Evolutionary conservation across 2,113 vertebrate genomes (phyloP).

Genomic region (Planiliza haematocheilus): DNA sequence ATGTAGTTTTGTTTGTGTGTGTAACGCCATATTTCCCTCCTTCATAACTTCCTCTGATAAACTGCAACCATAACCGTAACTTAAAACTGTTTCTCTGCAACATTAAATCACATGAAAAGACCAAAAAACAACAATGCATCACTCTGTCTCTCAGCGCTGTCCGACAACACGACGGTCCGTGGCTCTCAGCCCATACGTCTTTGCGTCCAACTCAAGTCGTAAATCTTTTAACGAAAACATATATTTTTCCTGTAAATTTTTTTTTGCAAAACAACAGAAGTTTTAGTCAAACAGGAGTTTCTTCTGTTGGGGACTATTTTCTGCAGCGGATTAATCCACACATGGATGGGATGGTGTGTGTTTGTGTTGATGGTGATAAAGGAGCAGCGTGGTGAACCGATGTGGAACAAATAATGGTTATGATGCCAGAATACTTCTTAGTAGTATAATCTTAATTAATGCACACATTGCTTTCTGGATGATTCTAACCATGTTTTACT

Average conservation of each 20-base stretch:
- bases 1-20: no score
- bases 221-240: constrained; percentile 3
- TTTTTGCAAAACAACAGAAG: no score
- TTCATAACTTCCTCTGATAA: background rate
- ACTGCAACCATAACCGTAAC: background rate
- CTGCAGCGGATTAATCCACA: background rate
- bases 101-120: background rate
- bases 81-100: background rate
- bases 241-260: background rate
- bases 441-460: no score
- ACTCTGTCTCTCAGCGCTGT: background rate
- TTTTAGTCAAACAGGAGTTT: no score
- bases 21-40: no score
- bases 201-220: background rate
- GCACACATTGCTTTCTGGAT: no score
- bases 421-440: no score
- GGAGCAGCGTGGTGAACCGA: background rate
- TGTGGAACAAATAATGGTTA: background rate
- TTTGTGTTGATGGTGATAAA: background rate
- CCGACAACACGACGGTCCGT: background rate
- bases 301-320: background rate
- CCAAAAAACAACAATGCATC: background rate
- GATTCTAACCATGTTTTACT: no score
- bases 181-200: background rate
- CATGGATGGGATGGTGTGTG: background rate